Conservation (phyloP, 2,113 vertebrate species). For the Argyrosomus japonicus region DNA sequence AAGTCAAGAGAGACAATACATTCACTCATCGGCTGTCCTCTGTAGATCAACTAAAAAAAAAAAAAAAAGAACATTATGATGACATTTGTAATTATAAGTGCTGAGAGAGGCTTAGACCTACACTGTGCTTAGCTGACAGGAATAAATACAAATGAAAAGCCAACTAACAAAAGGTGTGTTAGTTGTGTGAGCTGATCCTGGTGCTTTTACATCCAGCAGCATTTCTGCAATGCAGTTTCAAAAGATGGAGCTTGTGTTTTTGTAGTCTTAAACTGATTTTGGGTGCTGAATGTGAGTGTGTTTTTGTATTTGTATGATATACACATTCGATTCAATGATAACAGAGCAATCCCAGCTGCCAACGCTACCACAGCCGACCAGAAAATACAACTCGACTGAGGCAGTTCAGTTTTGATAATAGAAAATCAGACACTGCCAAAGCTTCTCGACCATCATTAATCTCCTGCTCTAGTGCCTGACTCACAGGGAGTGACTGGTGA, state of each 20-base stretch:
- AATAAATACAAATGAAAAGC: background rate
- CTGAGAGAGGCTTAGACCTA: background rate
- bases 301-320: constrained; percentile 62
- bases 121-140: background rate
- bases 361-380: constrained; percentile 47
- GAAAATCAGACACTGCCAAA: constrained; percentile 78
- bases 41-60: background rate
- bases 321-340: constrained; percentile 73
- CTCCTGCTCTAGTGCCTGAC: constrained; percentile 64
- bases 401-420: constrained; percentile 77
- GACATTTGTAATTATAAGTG: background rate
- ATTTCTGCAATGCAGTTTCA: background rate
- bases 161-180: background rate
- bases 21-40: background rate
- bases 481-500: constrained; percentile 60
- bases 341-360: constrained; percentile 73
- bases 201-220: constrained; percentile 7
- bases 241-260: background rate
- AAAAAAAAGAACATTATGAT: background rate
- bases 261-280: background rate
- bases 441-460: constrained; percentile 76
- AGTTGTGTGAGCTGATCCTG: background rate
- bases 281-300: background rate
- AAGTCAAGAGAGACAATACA: background rate
- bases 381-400: constrained; percentile 66